Evolutionary conservation across 2,888 invertebrate genomes (phyloP).

Genomic region (Cabera pusaria): DNA sequence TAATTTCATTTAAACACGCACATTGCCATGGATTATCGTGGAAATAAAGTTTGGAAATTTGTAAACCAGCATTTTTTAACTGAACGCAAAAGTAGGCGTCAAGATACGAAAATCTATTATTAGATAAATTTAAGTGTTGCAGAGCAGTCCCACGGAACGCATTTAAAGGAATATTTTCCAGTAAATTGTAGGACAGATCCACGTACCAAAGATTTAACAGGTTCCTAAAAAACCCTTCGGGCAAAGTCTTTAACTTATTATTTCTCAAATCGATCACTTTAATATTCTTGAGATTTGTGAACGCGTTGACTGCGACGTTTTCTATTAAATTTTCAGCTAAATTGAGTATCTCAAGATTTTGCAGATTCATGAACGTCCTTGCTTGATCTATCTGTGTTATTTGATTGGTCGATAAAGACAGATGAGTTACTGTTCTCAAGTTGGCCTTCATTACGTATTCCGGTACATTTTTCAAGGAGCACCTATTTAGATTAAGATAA

Average conservation of each 20-base stretch:
- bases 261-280: conserved; percentile 48
- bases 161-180: conserved; percentile 52
- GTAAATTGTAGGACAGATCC: conserved; percentile 56
- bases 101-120: conserved; percentile 60
- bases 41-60: conserved; percentile 55
- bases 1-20: conserved; percentile 55
- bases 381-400: conserved; percentile 44
- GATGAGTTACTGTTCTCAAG: conserved; percentile 50
- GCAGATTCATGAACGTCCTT: conserved; percentile 42
- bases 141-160: conserved; percentile 55
- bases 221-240: conserved; percentile 53
- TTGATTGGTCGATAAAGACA: conserved; percentile 53
- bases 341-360: conserved; percentile 52
- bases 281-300: conserved; percentile 52
- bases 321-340: conserved; percentile 53
- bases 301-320: conserved; percentile 44
- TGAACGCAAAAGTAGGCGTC: conserved; percentile 61
- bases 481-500: conserved; percentile 45
- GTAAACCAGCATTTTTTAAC: conserved; percentile 53
- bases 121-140: conserved; percentile 55
- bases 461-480: conserved; percentile 51
- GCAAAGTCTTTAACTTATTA: conserved; percentile 52
- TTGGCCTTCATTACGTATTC: conserved; percentile 46
- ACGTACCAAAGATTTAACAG: conserved; percentile 47
- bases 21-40: conserved; percentile 71